These are phyloP conservation scores for Trichosurus vulpecula DNA, from an alignment of 2,797 vertebrate species.

Conservation along the genomic window DNA sequence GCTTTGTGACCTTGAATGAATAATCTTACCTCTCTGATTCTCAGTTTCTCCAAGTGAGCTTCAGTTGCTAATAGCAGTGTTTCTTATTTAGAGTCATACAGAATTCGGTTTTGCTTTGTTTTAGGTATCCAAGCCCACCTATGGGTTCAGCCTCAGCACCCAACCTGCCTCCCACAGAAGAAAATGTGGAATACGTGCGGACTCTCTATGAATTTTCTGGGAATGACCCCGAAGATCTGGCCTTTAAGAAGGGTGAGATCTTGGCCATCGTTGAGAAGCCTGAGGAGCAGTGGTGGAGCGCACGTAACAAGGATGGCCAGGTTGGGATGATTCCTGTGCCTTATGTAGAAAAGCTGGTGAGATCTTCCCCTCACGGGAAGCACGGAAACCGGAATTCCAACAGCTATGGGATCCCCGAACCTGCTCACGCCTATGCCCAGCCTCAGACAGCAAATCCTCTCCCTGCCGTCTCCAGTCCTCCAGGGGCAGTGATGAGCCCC, in stretches of 20 bases:
- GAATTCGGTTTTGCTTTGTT: slow-evolving; percentile 26
- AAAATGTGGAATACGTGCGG: slow-evolving; percentile 95
- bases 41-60: neutral
- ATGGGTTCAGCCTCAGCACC: slow-evolving; percentile 88
- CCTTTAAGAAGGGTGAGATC: slow-evolving; percentile 97
- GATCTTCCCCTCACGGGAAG: slow-evolving; percentile 86
- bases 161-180: slow-evolving; percentile 87
- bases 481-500: slow-evolving; percentile 91
- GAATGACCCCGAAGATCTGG: slow-evolving; percentile 97
- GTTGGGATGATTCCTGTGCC: slow-evolving; percentile 98
- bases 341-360: slow-evolving; percentile 96
- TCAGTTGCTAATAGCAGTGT: neutral
- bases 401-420: slow-evolving; percentile 98
- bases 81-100: neutral
- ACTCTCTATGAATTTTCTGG: slow-evolving; percentile 98
- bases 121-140: slow-evolving; percentile 91
- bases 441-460: slow-evolving; percentile 94
- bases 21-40: neutral
- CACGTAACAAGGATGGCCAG: slow-evolving; percentile 96
- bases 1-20: neutral
- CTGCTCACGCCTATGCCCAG: slow-evolving; percentile 97
- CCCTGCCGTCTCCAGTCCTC: slow-evolving; percentile 86
- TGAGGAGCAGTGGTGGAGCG: slow-evolving; percentile 99
- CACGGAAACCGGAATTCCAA: slow-evolving; percentile 96
- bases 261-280: slow-evolving; percentile 97